A percentile compares a stretch with the other conserved stretches of the same genome.
Conservation (phyloP, 2,888 invertebrate genomes). For the Conomelus anceps region DNA sequence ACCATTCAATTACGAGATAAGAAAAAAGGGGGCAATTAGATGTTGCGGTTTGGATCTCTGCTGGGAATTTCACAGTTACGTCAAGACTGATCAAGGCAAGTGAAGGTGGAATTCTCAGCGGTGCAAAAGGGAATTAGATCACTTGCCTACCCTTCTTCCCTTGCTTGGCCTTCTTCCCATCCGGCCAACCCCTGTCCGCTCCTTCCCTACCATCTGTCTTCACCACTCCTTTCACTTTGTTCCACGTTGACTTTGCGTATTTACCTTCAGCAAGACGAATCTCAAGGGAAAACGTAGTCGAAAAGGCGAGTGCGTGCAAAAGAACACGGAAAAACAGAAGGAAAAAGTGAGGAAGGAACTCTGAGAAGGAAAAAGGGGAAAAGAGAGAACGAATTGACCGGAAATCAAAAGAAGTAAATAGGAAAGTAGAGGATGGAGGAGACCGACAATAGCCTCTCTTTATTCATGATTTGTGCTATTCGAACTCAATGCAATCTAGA, state of each 20-base stretch:
- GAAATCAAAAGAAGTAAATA: background rate
- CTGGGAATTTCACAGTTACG: background rate
- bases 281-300: background rate
- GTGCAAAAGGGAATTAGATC: background rate
- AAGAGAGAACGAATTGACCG: background rate
- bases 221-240: background rate
- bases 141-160: background rate
- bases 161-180: background rate
- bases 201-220: background rate
- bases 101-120: background rate
- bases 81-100: background rate
- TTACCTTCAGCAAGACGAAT: background rate
- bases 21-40: background rate
- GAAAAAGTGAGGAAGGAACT: background rate
- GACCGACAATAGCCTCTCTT: no score
- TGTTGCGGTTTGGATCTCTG: background rate
- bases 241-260: background rate
- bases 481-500: no score
- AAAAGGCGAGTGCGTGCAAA: background rate
- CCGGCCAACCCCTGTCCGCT: background rate
- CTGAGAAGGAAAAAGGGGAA: background rate
- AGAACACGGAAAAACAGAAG: no score
- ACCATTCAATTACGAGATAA: background rate
- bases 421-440: background rate
- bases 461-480: no score